A percentile compares a stretch with the other conserved stretches of the same genome.
phyloP scores from a whole-genome alignment of 2,797 vertebrate genomes.

The Pseudomugil tenellus region DNA sequence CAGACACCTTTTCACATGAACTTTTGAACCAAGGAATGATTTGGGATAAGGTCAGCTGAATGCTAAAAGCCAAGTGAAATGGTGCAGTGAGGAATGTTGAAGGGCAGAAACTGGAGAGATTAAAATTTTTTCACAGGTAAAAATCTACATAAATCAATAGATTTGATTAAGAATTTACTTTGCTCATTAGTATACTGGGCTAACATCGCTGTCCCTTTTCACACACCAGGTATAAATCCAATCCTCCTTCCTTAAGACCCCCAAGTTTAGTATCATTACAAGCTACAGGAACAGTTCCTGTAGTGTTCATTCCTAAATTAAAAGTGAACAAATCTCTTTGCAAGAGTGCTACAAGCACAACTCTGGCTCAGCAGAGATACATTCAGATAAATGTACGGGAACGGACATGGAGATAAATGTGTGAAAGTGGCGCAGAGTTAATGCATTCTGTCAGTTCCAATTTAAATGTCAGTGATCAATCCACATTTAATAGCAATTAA shows the following conservation, averaged over 20 bases:
- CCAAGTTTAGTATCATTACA: neutral
- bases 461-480: neutral
- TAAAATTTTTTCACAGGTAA: neutral
- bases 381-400: too few relatives aligned
- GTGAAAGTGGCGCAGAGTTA: too few relatives aligned
- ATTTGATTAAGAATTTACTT: neutral
- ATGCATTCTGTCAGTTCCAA: neutral
- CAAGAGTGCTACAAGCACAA: too few relatives aligned
- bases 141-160: neutral
- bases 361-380: too few relatives aligned
- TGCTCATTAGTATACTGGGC: neutral
- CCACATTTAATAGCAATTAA: too few relatives aligned
- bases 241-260: neutral
- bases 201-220: neutral
- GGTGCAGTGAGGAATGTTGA: neutral
- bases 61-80: conserved; percentile 37
- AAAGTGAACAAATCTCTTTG: too few relatives aligned
- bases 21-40: conserved; percentile 68
- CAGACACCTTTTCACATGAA: conserved; percentile 57
- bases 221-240: neutral
- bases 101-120: neutral
- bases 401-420: too few relatives aligned
- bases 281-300: neutral
- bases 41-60: conserved; percentile 44
- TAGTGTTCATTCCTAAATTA: neutral